Conservation (phyloP, 2,888 invertebrate species). For the Ryuthela nishihirai region DNA sequence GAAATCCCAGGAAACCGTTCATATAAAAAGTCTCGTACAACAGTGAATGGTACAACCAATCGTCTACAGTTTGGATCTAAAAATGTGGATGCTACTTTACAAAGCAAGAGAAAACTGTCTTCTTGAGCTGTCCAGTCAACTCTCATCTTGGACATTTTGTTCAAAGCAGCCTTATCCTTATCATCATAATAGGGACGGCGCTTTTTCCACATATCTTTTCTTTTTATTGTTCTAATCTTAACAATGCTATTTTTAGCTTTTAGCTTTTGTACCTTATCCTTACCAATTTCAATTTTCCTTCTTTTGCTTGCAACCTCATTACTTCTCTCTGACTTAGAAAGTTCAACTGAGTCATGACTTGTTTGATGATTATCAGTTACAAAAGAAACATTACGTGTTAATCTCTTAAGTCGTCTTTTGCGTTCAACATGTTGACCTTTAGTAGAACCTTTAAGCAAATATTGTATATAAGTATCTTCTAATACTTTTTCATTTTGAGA, state of each 20-base stretch:
- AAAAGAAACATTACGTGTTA: no score
- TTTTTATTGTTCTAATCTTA: slow-evolving; percentile 1
- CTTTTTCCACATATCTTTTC: slow-evolving; percentile 19
- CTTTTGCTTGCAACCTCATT: no score
- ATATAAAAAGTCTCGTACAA: slow-evolving; percentile 48
- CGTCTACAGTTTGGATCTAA: slow-evolving; percentile 53
- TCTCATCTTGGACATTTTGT: slow-evolving; percentile 56
- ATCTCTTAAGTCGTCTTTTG: no score
- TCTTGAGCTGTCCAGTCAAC: slow-evolving; percentile 65
- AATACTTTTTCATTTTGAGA: no score
- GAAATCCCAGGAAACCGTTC: slow-evolving; percentile 49
- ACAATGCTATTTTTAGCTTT: slow-evolving; percentile 3
- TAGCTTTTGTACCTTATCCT: no score
- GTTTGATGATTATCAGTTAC: no score
- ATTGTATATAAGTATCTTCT: no score
- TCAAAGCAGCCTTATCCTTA: slow-evolving; percentile 62
- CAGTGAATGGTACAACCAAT: slow-evolving; percentile 48
- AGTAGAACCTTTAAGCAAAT: no score
- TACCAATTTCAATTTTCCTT: no score
- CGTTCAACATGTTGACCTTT: no score
- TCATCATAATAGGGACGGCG: slow-evolving; percentile 54
- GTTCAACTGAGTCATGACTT: no score
- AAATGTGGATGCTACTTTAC: slow-evolving; percentile 62
- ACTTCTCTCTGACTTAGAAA: no score
- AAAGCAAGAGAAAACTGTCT: slow-evolving; percentile 64